Evolutionary conservation across 2,797 vertebrate genomes (phyloP), one percentile per base, ranked within the genome.

Genomic region (Oophaga sylvatica): DNA sequence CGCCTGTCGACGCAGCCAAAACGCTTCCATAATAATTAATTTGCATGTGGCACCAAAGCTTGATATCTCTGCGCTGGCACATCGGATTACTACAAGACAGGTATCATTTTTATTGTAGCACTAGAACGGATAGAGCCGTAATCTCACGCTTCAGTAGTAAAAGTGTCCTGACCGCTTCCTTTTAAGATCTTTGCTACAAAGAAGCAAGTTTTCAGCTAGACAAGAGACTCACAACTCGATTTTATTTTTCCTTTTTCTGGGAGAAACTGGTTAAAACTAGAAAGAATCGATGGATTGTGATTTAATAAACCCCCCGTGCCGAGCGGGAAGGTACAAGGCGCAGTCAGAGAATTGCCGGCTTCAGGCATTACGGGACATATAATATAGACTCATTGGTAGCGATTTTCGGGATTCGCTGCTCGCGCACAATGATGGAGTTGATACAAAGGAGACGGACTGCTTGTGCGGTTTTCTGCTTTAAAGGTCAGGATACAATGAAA

Each of bases 401-500:
- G 41, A 29, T 70, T 56, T 57, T 85, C 16, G 3, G 56, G 63
- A 56, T 82, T 65, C 67, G 56, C 71, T 41, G 48, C 45, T 11
- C 2, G 17, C 65, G 68, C 65, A 78, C 26, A 45, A 77, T 45
- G 19, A 78, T 45, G 59, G n/a, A n/a, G 26, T 5, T 35, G 57
- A 26, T 67, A 71, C 63, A 80, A 75, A 84, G 70, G 63, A 80
- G 59, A 80, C 7, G 4, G 35, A 60, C 5, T 3, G 20, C 35
- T 62, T 83, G 11, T 35, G 53, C n/a, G 10, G n/a, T 79, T 79
- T 57, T 78, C 56, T 70, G 29, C 31, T 29, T 62, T 71, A 86
- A 86, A 86, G 85, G 67, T 86, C 67, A 62, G 3, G 35, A 26
- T 53, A 80, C 67, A 80, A 86, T 86, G 67, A 86, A 80, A 86